A percentile compares a stretch with the other conserved stretches of the same genome.
Evolutionary conservation across 2,888 invertebrate species (phyloP).

Genomic region (Rhingia campestris): DNA sequence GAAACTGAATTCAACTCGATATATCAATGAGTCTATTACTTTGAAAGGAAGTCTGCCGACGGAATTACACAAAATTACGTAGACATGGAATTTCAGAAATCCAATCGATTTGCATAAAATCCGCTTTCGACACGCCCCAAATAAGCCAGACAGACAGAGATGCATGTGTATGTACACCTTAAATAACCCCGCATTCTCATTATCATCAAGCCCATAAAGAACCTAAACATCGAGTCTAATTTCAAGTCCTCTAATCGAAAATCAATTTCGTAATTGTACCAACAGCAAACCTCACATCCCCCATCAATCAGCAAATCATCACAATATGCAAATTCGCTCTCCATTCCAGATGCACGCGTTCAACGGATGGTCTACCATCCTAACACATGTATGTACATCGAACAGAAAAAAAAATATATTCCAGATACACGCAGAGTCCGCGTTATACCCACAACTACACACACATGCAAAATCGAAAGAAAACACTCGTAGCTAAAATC

Average conservation of each 20-base stretch:
- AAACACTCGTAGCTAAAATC: background rate
- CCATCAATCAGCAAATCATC: background rate
- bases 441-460: slow-evolving; percentile 1
- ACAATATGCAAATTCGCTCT: slow-evolving; percentile 18
- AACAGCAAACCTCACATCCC: background rate
- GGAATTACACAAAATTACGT: too few relatives aligned
- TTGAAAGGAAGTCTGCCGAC: too few relatives aligned
- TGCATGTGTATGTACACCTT: too few relatives aligned
- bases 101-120: background rate
- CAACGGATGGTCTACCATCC: slow-evolving; percentile 26
- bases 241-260: slow-evolving; percentile 20
- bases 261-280: slow-evolving; percentile 21
- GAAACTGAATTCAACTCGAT: too few relatives aligned
- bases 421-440: slow-evolving; percentile 3
- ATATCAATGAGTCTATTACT: too few relatives aligned
- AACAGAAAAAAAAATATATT: slow-evolving; percentile 6
- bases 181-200: slow-evolving; percentile 6
- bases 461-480: slow-evolving; percentile 6
- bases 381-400: background rate
- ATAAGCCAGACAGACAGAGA: too few relatives aligned
- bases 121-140: background rate
- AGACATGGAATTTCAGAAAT: too few relatives aligned
- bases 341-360: slow-evolving; percentile 30
- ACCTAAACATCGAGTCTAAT: background rate
- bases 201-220: background rate